Conservation (phyloP, 2,113 vertebrate species). For the Orientallactaga bullata region DNA sequence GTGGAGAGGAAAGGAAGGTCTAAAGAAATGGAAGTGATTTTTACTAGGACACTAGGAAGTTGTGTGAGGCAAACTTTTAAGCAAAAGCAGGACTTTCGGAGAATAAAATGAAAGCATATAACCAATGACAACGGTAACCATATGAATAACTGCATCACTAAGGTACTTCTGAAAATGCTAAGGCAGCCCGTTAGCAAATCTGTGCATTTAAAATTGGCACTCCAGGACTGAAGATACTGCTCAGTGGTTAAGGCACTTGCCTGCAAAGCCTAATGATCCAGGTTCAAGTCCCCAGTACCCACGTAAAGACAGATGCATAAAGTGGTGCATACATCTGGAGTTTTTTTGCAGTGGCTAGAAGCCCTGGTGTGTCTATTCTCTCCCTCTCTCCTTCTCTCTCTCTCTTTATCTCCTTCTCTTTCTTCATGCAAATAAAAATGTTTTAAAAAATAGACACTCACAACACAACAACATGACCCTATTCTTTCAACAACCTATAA, state of each 20-base stretch:
- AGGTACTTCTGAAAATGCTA: neutral
- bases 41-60: neutral
- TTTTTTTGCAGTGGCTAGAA: too few species aligned
- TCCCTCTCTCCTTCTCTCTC: too few species aligned
- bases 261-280: too few species aligned
- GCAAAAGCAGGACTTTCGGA: neutral
- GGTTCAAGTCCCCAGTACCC: too few species aligned
- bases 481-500: neutral
- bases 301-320: too few species aligned
- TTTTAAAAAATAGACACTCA: neutral
- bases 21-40: rapidly evolving
- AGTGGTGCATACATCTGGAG: too few species aligned
- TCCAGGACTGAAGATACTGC: too few species aligned
- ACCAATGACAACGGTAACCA: neutral
- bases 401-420: too few species aligned
- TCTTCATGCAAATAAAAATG: too few species aligned
- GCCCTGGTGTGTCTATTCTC: too few species aligned
- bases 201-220: neutral
- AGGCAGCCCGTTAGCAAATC: neutral
- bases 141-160: neutral
- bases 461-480: neutral
- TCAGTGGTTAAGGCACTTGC: too few species aligned
- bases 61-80: neutral
- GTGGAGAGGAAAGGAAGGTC: neutral
- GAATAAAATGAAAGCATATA: neutral